Base-by-base conservation (phyloP, 2,888 invertebrate species). In the Rotaria magnacalcarata region DNA sequence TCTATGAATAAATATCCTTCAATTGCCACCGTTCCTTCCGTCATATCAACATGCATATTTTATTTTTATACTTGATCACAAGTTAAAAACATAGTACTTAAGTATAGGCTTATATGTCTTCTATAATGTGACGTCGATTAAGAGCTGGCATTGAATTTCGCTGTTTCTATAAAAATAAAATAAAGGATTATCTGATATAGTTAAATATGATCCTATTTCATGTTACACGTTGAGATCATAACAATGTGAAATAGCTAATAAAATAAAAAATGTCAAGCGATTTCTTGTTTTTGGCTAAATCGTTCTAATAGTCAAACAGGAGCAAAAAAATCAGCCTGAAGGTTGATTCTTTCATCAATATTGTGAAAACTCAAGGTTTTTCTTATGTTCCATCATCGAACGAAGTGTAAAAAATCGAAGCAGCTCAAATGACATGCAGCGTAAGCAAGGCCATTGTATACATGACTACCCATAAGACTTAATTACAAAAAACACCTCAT, bases 401-500 rank as follows among this genome's bases (percentile, higher is more conserved):
- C n/a, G 14, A 60, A 27, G 11, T 0, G 8, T 8, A 56, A 56
- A 60, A 27, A n/a, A 50, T 11, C 1, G 58, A 60, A 60, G 58
- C n/a, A 27, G 58, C 58, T 60, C 58, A 60, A 60, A 60, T 60
- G 58, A 60, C 58, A 60, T 60, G 58, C 58, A 27, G n/a, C n/a
- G 27, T 8, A 60, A 8, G 58, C 58, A 60, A 60, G 58, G 58
- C 27, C 58, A 60, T 14, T 60, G 10, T 34, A 8, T 60, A n/a
- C 7, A 27, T 60, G 11, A 60, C 27, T 60, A 60, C 58, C 27
- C 27, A 8, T 14, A 14, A 60, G n/a, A 60, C 2, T 60, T 60
- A 4, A 3, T 27, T 60, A 27, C 11, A 60, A 60, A 60, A 27
- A 60, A 10, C n/a, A 24, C 19, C 2, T 24, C 24, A 60, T 27